Evolutionary conservation across 64 coral and sea anemone genomes (phyloP), one percentile per base, ranked within the genome.

Genomic region (Montipora foliosa): DNA sequence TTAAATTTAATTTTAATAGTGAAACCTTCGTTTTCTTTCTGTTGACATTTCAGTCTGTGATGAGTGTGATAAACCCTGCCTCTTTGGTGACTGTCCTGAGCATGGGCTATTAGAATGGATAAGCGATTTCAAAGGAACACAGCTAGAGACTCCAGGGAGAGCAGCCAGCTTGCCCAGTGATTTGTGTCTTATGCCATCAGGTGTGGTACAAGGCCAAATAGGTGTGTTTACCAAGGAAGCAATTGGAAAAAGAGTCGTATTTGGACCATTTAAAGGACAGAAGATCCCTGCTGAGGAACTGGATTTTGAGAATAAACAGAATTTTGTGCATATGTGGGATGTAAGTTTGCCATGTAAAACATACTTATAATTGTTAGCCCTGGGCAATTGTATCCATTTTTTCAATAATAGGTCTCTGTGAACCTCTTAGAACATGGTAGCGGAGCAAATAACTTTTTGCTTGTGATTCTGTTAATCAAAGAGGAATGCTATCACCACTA

Each of bases 21-120:
- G 37, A 37, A 37, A 37, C 37, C 37, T 37, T 37, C 37, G 1
- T 37, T 57, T 5, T 15, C 5, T 82, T 0, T 82, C 16, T 37
- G 12, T 50, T 71, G 2, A 22, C 16, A 68, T 68, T 71, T 49
- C 22, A 93, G 92, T 88, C 16, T 93, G 92, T 80, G 92, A 88
- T 80, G 92, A 93, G 9, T 93, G 84, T 81, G 49, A 51, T 21
- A 71, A 81, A 66, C 58, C 67, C 3, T 88, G 49, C 75, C 80
- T 86, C 3, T 72, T 53, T 51, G 92, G 92, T 47, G 59, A 93
- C 6, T 93, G 92, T 15, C 92, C 92, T 71, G 92, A 88, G 12
- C 84, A 93, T 87, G 92, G 92, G 4, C 92, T 84, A 22, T 62
- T 93, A 17, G 83, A 88, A 64, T 93, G 92, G 92, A 73, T 80